Evolutionary conservation across 37 sponge, comb jelly and placozoan genomes (phyloP), one percentile per base, ranked within the genome.

Genomic region (Crambe crambe): DNA sequence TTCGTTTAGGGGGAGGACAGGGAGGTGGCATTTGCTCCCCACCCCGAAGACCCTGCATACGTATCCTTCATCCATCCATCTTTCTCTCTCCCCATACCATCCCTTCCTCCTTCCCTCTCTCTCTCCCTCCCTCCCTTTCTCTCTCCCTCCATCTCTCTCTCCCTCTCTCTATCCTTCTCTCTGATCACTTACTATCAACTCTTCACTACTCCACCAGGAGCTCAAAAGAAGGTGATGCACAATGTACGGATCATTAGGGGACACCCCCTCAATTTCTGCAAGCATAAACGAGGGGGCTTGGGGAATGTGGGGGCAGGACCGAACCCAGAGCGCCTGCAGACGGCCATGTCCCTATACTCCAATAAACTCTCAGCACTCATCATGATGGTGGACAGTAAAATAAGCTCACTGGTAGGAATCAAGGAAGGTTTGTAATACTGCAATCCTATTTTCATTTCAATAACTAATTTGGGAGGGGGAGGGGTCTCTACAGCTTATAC

Each of bases 281-380:
- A 43, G 17, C 83, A 86, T 35, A 56, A 47, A 67, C 37, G 40
- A 29, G 56, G 72, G 37, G 60, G 60, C 15, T 41, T 41, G 36
- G 58, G 54, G 15, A 25, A 26, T 27, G 36, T 21, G 2, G 26
- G n/a, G 20, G 36, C 38, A 15, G 60, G 29, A 35, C 59, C 85
- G 63, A 75, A 85, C 77, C 98, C 98, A 15, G 88, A 92, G 25
- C 74, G 93, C 0, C 85, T 97, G 32, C 94, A 95, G 67, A 95
- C 91, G 0, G 93, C 98, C 31, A 82, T 97, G 74, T 88, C 91
- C 40, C 92, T 97, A 21, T 97, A 97, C 86, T 90, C 94, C 36
- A 72, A 74, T 43, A 82, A 83, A 2, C 86, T 97, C 37, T 73
- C 87, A 1, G 95, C 91, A 36, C 12, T 97, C 15, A 80, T 97